Base-by-base conservation (phyloP, 2,888 invertebrate species). In the Andrena bicolor region DNA sequence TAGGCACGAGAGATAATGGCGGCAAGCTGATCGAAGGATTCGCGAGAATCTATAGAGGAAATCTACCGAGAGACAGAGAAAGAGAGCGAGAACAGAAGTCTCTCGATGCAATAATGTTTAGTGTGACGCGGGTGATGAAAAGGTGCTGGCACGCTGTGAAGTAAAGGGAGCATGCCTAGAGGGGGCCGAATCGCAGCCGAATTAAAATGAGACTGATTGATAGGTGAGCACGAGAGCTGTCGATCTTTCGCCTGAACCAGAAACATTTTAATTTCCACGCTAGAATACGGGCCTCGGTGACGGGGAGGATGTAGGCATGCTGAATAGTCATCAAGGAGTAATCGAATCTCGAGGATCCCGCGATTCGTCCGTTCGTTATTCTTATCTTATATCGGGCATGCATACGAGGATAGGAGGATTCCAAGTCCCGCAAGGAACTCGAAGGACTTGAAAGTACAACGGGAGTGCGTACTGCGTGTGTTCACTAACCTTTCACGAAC, bases 401-500 rank as follows among this genome's bases (percentile, higher is more conserved):
- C 80, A 66, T 53, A 71, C 65, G 60, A 20, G 23, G 51, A 3
- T 35, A 58, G 58, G 41, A 20, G 64, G 41, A 61, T 23, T 20
- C 53, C 16, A 58, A 23, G 56, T 58, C 48, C 56, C 30, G 30
- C 30, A 74, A 35, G 35, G 74, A 41, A 32, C 20, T 23, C 23
- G 49, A 1, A 20, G 53, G 26, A 51, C n/a, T 84, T 82, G 73
- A 91, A 90, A 90, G 88, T 90, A 89, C 83, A 63, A 77, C n/a
- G 30, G 89, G 87, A 90, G 90, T 92, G 92, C 91, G 91, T 92
- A 92, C 90, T 93, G 94, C 94, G 94, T 94, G 94, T 94, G 93
- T 94, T 94, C 95, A 96, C 95, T 95, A 95, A 98, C 98, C 98
- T 97, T 96, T 99, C 99, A 92, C 99, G 95, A 90, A 99, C 98